Conservation (phyloP, 2,113 vertebrate species). For the Thymallus thymallus region DNA sequence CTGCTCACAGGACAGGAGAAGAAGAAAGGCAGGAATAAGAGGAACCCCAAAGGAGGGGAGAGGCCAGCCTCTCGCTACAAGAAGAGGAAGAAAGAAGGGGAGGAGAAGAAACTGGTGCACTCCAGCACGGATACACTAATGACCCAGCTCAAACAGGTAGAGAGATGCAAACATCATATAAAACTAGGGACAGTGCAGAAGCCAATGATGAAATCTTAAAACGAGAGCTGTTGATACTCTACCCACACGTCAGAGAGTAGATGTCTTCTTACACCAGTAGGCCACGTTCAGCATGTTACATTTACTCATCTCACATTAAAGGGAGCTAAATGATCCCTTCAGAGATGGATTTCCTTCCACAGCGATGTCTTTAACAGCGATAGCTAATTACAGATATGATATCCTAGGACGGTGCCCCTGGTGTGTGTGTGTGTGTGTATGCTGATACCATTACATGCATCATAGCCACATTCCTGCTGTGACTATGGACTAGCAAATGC, state of each 20-base stretch:
- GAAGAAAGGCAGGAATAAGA: conserved; percentile 90
- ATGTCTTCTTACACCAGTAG: too few relatives aligned
- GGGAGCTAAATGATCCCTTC: too few relatives aligned
- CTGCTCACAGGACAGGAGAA: conserved; percentile 81
- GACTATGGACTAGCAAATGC: conserved; percentile 5
- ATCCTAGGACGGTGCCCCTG: background rate
- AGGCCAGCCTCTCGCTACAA: conserved; percentile 90
- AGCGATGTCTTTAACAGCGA: too few relatives aligned
- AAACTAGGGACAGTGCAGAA: background rate
- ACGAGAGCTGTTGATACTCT: too few relatives aligned
- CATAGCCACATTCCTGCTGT: conserved; percentile 21
- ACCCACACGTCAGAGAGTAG: too few relatives aligned
- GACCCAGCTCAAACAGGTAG: conserved; percentile 89
- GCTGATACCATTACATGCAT: conserved; percentile 25
- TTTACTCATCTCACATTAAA: background rate
- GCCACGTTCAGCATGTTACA: too few relatives aligned
- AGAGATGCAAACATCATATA: background rate
- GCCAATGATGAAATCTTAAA: too few relatives aligned
- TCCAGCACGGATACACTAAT: conserved; percentile 79
- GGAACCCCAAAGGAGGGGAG: conserved; percentile 83
- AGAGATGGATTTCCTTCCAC: too few relatives aligned
- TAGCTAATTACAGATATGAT: conserved; percentile 11
- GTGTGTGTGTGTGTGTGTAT: background rate
- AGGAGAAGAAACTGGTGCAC: conserved; percentile 82
- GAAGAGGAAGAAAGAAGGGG: conserved; percentile 93